phyloP scores from a whole-genome alignment of 2,888 invertebrate species.

The Erebia aethiops region DNA sequence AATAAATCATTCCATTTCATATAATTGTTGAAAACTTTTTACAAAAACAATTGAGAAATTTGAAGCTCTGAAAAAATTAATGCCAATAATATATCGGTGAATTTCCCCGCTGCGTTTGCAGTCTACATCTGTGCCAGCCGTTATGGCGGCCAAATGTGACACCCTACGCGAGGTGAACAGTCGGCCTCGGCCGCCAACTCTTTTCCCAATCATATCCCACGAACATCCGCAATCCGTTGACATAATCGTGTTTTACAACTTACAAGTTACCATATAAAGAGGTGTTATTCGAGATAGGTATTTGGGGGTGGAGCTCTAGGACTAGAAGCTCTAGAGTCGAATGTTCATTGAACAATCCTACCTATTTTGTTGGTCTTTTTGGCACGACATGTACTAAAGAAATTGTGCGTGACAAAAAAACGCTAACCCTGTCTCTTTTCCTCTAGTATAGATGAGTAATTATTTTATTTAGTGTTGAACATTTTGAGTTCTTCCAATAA shows the following conservation, averaged over 20 bases:
- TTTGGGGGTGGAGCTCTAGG: background rate
- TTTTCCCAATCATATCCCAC: slow-evolving; percentile 26
- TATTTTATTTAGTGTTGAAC: too few species aligned
- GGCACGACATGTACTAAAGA: too few species aligned
- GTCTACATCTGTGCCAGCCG: background rate
- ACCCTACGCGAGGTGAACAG: slow-evolving; percentile 36
- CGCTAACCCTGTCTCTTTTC: too few species aligned
- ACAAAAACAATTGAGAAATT: background rate
- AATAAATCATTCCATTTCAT: too few species aligned
- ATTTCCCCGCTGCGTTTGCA: background rate
- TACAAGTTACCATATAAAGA: slow-evolving; percentile 22
- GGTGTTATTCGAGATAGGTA: background rate
- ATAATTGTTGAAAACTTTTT: too few species aligned
- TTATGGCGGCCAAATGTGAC: slow-evolving; percentile 6
- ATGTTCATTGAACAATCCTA: background rate
- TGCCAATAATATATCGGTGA: background rate
- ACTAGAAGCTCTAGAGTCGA: background rate
- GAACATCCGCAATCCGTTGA: slow-evolving; percentile 35
- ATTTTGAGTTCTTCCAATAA: too few species aligned
- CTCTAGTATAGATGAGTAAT: too few species aligned
- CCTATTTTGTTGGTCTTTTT: too few species aligned
- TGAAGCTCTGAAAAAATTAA: background rate
- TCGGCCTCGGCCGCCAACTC: slow-evolving; percentile 36
- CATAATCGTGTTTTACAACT: slow-evolving; percentile 25
- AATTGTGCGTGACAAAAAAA: too few species aligned